These are phyloP conservation scores for Stenodema calcarata DNA, from an alignment of 2,888 invertebrate genomes.

Conservation along the genomic window DNA sequence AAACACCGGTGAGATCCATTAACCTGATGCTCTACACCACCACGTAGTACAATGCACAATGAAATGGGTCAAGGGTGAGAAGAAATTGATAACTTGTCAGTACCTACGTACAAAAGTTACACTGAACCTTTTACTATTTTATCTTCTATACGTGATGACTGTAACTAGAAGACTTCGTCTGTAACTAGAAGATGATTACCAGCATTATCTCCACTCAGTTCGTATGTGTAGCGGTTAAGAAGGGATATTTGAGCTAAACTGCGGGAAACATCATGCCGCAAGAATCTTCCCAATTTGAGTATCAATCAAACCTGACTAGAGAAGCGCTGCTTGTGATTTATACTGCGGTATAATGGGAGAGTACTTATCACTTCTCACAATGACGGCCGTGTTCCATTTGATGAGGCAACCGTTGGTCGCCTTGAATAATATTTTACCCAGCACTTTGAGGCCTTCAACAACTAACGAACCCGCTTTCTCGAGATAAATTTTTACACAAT, in stretches of 20 bases:
- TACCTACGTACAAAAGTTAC: neutral
- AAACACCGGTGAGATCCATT: constrained; percentile 7
- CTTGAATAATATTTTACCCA: neutral
- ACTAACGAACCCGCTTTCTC: neutral
- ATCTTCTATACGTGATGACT: too few species aligned
- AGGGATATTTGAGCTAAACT: too few species aligned
- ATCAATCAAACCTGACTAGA: neutral
- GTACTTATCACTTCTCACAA: neutral
- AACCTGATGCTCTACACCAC: neutral
- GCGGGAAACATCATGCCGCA: too few species aligned
- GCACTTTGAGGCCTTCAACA: neutral
- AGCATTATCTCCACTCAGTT: too few species aligned
- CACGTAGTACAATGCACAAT: too few species aligned
- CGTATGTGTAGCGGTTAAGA: too few species aligned
- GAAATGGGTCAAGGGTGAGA: neutral
- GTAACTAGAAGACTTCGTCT: too few species aligned
- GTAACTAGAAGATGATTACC: too few species aligned
- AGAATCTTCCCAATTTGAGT: too few species aligned
- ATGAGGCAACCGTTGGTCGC: neutral
- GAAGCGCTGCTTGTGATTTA: neutral
- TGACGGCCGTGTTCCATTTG: too few species aligned
- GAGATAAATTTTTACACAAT: neutral
- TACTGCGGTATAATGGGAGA: neutral
- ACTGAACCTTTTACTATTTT: too few species aligned
- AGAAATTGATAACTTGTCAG: neutral